These are phyloP conservation scores for Bibio marci DNA, from an alignment of 2,888 invertebrate species.

Conservation along the genomic window DNA sequence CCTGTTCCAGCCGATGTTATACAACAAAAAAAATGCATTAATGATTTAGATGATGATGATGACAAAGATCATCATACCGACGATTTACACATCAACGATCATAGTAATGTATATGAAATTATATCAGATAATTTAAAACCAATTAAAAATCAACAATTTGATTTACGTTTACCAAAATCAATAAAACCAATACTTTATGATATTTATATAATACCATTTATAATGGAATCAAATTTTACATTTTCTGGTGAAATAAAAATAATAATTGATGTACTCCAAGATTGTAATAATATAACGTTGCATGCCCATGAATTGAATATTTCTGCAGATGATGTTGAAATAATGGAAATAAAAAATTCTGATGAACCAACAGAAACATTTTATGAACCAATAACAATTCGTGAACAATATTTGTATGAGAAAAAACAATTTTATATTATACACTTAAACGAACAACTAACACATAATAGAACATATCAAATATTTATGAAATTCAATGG, in stretches of 20 bases:
- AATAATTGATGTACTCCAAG: conserved; percentile 38
- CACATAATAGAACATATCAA: conserved; percentile 41
- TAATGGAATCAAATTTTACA: conserved; percentile 59
- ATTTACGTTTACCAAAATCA: conserved; percentile 48
- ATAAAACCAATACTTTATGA: conserved; percentile 52
- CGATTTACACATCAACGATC: no score
- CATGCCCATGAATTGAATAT: conserved; percentile 57
- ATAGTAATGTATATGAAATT: no score
- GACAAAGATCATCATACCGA: no score
- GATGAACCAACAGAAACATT: conserved; percentile 27
- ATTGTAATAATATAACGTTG: conserved; percentile 50
- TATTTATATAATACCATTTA: conserved; percentile 51
- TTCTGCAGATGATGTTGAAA: conserved; percentile 34
- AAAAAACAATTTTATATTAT: conserved; percentile 54
- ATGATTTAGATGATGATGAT: no score
- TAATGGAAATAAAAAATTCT: conserved; percentile 21
- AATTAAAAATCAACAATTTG: no score
- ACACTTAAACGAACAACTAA: conserved; percentile 37
- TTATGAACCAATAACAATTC: conserved; percentile 10
- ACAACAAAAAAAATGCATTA: no score
- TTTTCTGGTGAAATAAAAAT: conserved; percentile 56
- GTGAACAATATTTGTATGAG: conserved; percentile 27
- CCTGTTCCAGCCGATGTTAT: no score
- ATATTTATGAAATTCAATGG: conserved; percentile 55
- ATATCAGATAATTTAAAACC: no score